Evolutionary conservation across 2,888 invertebrate species (phyloP).

Genomic region (Polydrusus pterygomalis): DNA sequence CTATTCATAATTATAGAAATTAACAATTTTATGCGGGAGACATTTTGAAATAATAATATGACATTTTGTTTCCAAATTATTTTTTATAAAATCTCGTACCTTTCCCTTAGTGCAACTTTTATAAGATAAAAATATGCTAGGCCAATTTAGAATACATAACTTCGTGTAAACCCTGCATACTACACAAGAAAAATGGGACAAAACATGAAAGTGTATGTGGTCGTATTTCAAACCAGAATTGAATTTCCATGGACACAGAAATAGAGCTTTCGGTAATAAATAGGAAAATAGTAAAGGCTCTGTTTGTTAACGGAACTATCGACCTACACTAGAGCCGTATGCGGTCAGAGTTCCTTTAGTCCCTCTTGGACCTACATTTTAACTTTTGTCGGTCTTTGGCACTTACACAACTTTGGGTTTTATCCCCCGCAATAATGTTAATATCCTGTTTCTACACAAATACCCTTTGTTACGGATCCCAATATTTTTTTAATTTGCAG

Average conservation of each 20-base stretch:
- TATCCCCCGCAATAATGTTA: neutral
- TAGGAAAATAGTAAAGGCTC: neutral
- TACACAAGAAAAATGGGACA: neutral
- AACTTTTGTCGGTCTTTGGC: slow-evolving; percentile 2
- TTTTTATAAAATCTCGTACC: no score
- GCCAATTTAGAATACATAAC: no score
- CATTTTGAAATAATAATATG: no score
- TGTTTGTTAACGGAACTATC: slow-evolving; percentile 7
- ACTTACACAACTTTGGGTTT: neutral
- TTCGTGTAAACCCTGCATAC: no score
- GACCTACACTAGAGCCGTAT: neutral
- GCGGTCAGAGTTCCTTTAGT: slow-evolving; percentile 11
- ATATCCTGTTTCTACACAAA: neutral
- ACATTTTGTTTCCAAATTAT: no score
- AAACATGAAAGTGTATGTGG: neutral
- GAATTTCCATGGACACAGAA: neutral
- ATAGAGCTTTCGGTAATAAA: neutral
- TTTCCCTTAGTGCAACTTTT: no score
- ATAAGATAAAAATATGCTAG: no score
- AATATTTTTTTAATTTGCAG: neutral
- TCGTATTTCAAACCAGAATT: no score
- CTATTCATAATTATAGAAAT: no score
- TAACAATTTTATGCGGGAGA: no score
- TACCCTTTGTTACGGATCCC: neutral
- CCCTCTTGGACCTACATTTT: slow-evolving; percentile 3